Evolutionary conservation across 1,140 invertebrate genomes (phyloP).

Genomic region (Dreissena polymorpha): DNA sequence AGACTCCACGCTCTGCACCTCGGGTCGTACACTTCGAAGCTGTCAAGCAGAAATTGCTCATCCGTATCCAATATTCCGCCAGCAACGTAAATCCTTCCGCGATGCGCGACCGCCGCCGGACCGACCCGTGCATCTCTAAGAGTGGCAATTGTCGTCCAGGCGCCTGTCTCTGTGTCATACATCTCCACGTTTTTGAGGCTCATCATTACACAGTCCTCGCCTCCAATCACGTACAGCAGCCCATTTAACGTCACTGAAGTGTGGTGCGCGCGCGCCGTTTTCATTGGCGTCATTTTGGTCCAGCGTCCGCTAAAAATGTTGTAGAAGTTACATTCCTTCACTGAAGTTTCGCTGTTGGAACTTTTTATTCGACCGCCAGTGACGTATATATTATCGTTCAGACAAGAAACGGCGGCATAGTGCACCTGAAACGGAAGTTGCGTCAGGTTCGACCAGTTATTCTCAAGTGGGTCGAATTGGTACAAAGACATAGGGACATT

Average conservation of each 20-base stretch:
- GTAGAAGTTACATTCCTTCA: slow-evolving; percentile 36
- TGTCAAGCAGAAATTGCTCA: slow-evolving; percentile 20
- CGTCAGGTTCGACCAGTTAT: not conserved
- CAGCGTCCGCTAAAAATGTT: not conserved
- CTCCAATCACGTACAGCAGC: slow-evolving; percentile 26
- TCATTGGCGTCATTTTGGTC: slow-evolving; percentile 10
- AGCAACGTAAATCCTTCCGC: slow-evolving; percentile 22
- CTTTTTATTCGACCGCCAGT: slow-evolving; percentile 19
- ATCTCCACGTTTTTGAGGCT: slow-evolving; percentile 35
- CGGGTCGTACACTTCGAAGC: slow-evolving; percentile 44
- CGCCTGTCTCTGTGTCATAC: not conserved
- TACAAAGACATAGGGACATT: not conserved
- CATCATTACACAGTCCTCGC: slow-evolving; percentile 35
- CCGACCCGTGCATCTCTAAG: slow-evolving; percentile 17
- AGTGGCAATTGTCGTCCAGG: not conserved
- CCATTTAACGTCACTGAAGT: slow-evolving; percentile 21
- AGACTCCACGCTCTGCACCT: not conserved
- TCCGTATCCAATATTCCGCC: slow-evolving; percentile 44
- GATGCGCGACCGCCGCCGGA: slow-evolving; percentile 20
- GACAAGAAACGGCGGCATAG: not conserved
- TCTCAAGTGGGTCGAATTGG: slow-evolving; percentile 13
- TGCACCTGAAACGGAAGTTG: slow-evolving; percentile 25
- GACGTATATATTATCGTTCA: slow-evolving; percentile 19
- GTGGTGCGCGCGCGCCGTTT: slow-evolving; percentile 20
- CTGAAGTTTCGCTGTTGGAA: not conserved